Conservation (phyloP, 2,888 invertebrate species). For the Rotaria sp. region DNA sequence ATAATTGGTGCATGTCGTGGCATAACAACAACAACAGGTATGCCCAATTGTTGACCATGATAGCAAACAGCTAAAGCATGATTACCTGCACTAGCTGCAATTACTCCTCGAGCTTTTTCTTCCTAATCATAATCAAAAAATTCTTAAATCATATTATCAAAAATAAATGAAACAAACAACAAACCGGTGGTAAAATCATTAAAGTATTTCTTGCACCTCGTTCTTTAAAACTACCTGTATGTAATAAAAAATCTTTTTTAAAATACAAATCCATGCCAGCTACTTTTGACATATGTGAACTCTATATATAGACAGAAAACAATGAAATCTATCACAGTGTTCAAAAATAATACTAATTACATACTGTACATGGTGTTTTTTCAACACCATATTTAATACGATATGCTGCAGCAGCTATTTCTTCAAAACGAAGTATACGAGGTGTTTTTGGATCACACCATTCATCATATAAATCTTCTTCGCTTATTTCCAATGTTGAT, state of each 20-base stretch:
- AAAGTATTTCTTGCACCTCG: constrained; percentile 81
- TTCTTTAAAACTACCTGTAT: constrained; percentile 92
- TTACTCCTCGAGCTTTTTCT: constrained; percentile 70
- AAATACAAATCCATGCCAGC: constrained; percentile 79
- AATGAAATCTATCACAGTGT: background rate
- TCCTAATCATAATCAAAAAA: constrained; percentile 54
- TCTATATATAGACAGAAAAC: constrained; percentile 59
- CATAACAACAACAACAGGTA: constrained; percentile 75
- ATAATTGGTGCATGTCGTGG: constrained; percentile 77
- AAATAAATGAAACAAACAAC: background rate
- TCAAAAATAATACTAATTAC: constrained; percentile 44
- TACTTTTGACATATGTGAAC: constrained; percentile 70
- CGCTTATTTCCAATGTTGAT: background rate
- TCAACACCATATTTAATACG: constrained; percentile 75
- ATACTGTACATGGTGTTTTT: constrained; percentile 77
- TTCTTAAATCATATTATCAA: constrained; percentile 32
- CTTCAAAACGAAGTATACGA: constrained; percentile 68
- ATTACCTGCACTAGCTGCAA: constrained; percentile 86
- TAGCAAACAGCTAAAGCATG: constrained; percentile 78
- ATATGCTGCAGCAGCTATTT: constrained; percentile 79
- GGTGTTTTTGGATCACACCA: constrained; percentile 59
- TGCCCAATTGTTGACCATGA: constrained; percentile 66
- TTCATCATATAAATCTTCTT: constrained; percentile 45
- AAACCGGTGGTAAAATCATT: constrained; percentile 64
- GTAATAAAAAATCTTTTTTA: constrained; percentile 86